Conservation (phyloP, 2,888 invertebrate genomes). For the Argyresthia albistria region DNA sequence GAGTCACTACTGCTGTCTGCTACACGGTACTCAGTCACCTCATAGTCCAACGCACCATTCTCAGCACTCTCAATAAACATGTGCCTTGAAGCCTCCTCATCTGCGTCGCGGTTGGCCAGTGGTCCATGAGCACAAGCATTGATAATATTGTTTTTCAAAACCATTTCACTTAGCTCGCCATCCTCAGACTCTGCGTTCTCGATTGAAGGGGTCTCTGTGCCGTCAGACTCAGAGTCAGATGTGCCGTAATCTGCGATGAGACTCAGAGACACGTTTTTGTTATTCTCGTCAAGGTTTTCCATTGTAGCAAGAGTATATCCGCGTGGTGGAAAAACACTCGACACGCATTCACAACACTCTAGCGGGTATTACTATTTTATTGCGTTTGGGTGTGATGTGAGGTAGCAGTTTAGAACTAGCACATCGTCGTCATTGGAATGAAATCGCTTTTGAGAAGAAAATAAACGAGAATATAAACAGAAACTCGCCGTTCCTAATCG, state of each 20-base stretch:
- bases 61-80: conserved; percentile 62
- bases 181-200: conserved; percentile 48
- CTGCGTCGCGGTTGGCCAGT: conserved; percentile 26
- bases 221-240: conserved; percentile 60
- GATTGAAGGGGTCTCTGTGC: conserved; percentile 40
- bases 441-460: background rate
- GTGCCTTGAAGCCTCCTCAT: conserved; percentile 43
- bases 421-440: background rate
- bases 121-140: conserved; percentile 66
- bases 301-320: conserved; percentile 27
- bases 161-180: conserved; percentile 60
- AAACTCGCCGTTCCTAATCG: background rate
- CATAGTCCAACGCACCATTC: conserved; percentile 55
- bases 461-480: conserved; percentile 6
- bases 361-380: no score
- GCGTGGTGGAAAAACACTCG: background rate
- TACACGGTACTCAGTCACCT: conserved; percentile 57
- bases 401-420: no score
- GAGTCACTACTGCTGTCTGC: conserved; percentile 44
- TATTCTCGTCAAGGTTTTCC: conserved; percentile 56
- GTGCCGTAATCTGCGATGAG: conserved; percentile 59
- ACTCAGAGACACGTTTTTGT: conserved; percentile 62
- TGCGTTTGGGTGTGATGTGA: no score
- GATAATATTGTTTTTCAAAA: conserved; percentile 63
- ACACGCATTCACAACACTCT: no score